Evolutionary conservation across 1,140 invertebrate genomes (phyloP).

Genomic region (Apocrypta bakeri): DNA sequence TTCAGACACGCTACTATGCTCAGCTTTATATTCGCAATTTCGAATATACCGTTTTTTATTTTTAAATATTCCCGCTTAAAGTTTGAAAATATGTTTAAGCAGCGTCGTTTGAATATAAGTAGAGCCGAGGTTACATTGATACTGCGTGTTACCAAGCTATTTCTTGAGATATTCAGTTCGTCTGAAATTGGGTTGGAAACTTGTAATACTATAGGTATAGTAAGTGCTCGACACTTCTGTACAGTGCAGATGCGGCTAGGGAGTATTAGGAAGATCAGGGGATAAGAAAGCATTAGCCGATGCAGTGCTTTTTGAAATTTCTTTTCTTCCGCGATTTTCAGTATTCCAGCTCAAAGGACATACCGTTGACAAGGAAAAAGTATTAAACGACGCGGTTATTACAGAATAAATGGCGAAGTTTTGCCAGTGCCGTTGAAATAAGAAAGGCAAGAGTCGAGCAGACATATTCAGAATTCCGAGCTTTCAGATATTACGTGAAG

Average conservation of each 20-base stretch:
- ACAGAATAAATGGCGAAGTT: too few species aligned
- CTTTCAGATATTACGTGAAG: conserved; percentile 33
- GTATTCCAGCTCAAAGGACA: neutral
- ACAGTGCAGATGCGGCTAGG: conserved; percentile 43
- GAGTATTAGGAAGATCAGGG: conserved; percentile 62
- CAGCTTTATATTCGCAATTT: neutral
- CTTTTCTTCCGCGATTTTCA: neutral
- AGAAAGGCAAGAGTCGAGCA: neutral
- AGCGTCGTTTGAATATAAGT: too few species aligned
- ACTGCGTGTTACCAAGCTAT: too few species aligned
- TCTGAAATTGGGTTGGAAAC: conserved; percentile 43
- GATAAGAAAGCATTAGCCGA: conserved; percentile 69
- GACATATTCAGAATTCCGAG: neutral
- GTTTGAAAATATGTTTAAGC: neutral
- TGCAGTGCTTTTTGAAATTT: conserved; percentile 48
- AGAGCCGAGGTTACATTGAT: too few species aligned
- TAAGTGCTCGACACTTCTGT: neutral
- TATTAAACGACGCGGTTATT: neutral
- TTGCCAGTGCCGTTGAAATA: neutral
- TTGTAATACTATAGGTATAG: neutral
- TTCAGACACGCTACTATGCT: neutral
- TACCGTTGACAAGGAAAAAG: neutral
- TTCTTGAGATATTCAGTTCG: conserved; percentile 20
- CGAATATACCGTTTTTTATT: neutral
- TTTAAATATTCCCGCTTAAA: neutral